phyloP scores from a whole-genome alignment of 2,113 vertebrate genomes.

The Lota lota region DNA sequence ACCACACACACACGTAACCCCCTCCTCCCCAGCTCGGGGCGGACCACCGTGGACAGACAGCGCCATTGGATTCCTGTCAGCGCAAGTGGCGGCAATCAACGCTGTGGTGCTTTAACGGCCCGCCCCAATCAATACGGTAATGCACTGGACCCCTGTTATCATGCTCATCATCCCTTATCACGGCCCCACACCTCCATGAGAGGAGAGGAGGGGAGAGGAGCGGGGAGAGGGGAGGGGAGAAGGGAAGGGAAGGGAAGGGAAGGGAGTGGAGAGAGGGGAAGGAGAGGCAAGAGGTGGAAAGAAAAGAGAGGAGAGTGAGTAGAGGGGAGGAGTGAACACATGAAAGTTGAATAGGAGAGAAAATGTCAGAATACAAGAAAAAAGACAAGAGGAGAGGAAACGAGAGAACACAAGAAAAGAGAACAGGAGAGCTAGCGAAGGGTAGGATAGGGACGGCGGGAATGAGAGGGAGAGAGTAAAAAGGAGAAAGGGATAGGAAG shows the following conservation, averaged over 20 bases:
- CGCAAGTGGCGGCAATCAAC: slow-evolving; percentile 61
- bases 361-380: neutral
- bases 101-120: slow-evolving; percentile 47
- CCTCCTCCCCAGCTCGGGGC: slow-evolving; percentile 5
- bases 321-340: neutral
- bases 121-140: slow-evolving; percentile 60
- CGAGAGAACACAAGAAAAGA: neutral
- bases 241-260: neutral
- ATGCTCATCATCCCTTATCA: slow-evolving; percentile 65
- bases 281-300: neutral
- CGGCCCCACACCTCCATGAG: slow-evolving; percentile 45
- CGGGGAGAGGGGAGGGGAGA: neutral
- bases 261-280: neutral
- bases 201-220: neutral
- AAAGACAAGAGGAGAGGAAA: neutral
- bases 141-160: slow-evolving; percentile 61
- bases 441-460: neutral
- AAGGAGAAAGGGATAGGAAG: slow-evolving; percentile 3
- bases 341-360: neutral
- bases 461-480: neutral
- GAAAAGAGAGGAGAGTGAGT: too few species aligned
- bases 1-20: slow-evolving; percentile 14
- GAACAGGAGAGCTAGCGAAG: neutral
- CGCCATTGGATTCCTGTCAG: slow-evolving; percentile 69
- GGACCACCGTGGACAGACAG: slow-evolving; percentile 27